Conservation (phyloP, 2,113 vertebrate species). For the Hypocryptadius cinnamomeus region DNA sequence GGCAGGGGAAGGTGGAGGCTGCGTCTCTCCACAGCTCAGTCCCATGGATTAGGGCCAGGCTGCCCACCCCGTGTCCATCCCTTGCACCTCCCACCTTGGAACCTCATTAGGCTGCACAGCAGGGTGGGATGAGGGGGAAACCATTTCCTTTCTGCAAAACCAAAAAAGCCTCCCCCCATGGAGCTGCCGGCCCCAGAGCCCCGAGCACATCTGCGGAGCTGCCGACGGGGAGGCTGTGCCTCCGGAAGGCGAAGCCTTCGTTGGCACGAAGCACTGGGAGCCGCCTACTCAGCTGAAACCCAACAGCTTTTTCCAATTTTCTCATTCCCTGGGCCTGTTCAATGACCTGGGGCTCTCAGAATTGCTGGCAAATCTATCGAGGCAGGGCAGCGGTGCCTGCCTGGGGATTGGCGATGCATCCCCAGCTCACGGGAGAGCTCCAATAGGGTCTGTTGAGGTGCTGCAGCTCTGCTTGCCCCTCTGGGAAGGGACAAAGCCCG, state of each 20-base stretch:
- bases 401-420: background rate
- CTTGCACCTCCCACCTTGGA: background rate
- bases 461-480: background rate
- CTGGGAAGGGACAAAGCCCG: background rate
- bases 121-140: background rate
- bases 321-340: constrained; percentile 13
- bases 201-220: background rate
- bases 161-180: background rate
- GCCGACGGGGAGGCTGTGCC: constrained; percentile 29
- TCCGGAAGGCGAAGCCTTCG: constrained; percentile 43
- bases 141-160: constrained; percentile 32
- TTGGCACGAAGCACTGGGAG: constrained; percentile 30
- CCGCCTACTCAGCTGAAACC: constrained; percentile 51
- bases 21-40: rapidly evolving
- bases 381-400: background rate
- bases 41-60: background rate
- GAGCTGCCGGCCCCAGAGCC: background rate
- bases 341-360: constrained; percentile 24
- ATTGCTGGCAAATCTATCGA: background rate
- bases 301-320: constrained; percentile 58
- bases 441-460: rapidly evolving
- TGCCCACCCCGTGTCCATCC: background rate
- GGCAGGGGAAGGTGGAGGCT: background rate
- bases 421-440: background rate
- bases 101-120: background rate